phyloP scores from a whole-genome alignment of 92 coral and sea anemone species.

The Porites evermanni region DNA sequence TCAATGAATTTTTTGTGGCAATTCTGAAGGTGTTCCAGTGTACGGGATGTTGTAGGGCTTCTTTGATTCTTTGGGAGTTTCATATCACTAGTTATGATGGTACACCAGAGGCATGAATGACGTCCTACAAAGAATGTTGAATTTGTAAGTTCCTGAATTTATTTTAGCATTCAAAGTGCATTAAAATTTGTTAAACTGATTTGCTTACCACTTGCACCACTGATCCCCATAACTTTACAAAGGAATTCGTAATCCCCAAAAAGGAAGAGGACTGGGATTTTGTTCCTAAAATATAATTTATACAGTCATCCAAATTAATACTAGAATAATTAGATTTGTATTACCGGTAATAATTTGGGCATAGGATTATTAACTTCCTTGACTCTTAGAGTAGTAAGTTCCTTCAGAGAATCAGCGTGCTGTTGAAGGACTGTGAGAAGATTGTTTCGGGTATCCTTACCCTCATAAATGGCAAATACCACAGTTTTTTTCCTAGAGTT shows the following conservation, averaged over 20 bases:
- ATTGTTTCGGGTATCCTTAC: slow-evolving; percentile 48
- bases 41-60: neutral
- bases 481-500: slow-evolving; percentile 45
- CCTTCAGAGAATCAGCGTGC: slow-evolving; percentile 16
- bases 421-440: slow-evolving; percentile 23
- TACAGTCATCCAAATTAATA: too few relatives aligned
- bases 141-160: too few relatives aligned
- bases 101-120: neutral
- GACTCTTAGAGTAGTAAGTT: slow-evolving; percentile 9
- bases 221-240: too few relatives aligned
- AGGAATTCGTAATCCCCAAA: too few relatives aligned
- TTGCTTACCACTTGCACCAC: slow-evolving; percentile 36
- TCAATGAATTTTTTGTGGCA: neutral
- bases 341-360: too few relatives aligned
- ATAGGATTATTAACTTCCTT: too few relatives aligned
- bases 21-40: neutral
- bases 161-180: too few relatives aligned
- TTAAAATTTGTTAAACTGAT: too few relatives aligned
- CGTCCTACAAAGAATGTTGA: neutral
- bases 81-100: neutral
- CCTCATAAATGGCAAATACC: slow-evolving; percentile 33
- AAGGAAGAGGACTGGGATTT: too few relatives aligned
- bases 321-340: too few relatives aligned
- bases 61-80: neutral
- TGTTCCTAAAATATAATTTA: too few relatives aligned